These are phyloP conservation scores for Drosophila sp. DNA, from an alignment of 1,140 invertebrate genomes.

Conservation along the genomic window DNA sequence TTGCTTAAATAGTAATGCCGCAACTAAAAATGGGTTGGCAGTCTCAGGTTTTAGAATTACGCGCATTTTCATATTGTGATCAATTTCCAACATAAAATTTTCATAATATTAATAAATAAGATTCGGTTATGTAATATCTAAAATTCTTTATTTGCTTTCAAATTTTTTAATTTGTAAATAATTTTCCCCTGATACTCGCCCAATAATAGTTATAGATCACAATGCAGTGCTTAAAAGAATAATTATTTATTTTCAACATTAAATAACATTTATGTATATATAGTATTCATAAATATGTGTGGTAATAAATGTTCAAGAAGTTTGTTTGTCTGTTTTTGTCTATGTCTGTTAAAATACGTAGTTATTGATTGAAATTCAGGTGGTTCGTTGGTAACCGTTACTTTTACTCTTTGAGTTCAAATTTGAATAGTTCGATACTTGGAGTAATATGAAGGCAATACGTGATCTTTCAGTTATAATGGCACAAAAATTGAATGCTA, in stretches of 20 bases:
- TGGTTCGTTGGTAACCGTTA: slow-evolving; percentile 63
- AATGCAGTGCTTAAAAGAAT: slow-evolving; percentile 61
- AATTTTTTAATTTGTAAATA: no score
- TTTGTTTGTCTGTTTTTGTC: slow-evolving; percentile 10
- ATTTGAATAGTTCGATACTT: slow-evolving; percentile 32
- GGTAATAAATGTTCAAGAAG: slow-evolving; percentile 50
- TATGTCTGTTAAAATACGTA: slow-evolving; percentile 61
- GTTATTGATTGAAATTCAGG: slow-evolving; percentile 67
- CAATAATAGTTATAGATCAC: neutral
- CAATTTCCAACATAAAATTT: no score
- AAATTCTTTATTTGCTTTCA: no score
- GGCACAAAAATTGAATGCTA: slow-evolving; percentile 64
- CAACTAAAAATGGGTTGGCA: no score
- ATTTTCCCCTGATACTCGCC: no score
- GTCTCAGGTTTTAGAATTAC: no score
- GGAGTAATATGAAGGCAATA: slow-evolving; percentile 46
- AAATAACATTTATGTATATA: slow-evolving; percentile 64
- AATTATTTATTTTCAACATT: slow-evolving; percentile 81
- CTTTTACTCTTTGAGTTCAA: slow-evolving; percentile 54
- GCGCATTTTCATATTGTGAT: no score
- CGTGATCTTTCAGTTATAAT: slow-evolving; percentile 45
- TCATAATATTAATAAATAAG: no score
- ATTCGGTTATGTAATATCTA: no score
- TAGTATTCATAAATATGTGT: slow-evolving; percentile 57
- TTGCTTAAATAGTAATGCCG: no score